Evolutionary conservation across 2,888 invertebrate genomes (phyloP).

Genomic region (Aproaerema taeniolella): DNA sequence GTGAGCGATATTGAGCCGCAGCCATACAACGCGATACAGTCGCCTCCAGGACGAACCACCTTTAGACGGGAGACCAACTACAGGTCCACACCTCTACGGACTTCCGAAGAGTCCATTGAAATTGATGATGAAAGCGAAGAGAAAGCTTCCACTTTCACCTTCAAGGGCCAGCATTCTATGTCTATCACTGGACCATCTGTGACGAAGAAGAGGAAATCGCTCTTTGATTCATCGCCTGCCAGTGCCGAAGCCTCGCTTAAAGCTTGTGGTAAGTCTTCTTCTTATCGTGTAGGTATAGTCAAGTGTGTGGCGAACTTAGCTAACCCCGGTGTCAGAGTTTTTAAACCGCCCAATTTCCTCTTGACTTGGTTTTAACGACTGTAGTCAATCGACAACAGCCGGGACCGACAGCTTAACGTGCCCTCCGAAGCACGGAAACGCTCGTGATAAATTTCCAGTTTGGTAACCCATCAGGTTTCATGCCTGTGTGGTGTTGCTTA

Average conservation of each 20-base stretch:
- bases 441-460: too few species aligned
- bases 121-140: slow-evolving; percentile 25
- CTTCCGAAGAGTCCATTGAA: slow-evolving; percentile 26
- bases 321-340: too few species aligned
- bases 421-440: too few species aligned
- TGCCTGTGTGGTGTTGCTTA: too few species aligned
- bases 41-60: slow-evolving; percentile 27
- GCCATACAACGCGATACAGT: slow-evolving; percentile 23
- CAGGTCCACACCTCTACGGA: slow-evolving; percentile 30
- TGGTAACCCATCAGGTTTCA: too few species aligned
- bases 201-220: slow-evolving; percentile 42
- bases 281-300: too few species aligned
- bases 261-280: slow-evolving; percentile 32
- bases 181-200: slow-evolving; percentile 33
- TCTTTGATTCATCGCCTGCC: slow-evolving; percentile 38
- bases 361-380: too few species aligned
- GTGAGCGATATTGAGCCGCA: too few species aligned
- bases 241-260: slow-evolving; percentile 21
- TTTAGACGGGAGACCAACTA: slow-evolving; percentile 34
- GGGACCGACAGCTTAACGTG: too few species aligned
- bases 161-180: slow-evolving; percentile 32
- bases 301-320: too few species aligned
- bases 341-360: too few species aligned
- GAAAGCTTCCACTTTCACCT: slow-evolving; percentile 24
- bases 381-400: too few species aligned